These are phyloP conservation scores for Scalopus aquaticus DNA, from an alignment of 2,113 vertebrate species.

Conservation along the genomic window DNA sequence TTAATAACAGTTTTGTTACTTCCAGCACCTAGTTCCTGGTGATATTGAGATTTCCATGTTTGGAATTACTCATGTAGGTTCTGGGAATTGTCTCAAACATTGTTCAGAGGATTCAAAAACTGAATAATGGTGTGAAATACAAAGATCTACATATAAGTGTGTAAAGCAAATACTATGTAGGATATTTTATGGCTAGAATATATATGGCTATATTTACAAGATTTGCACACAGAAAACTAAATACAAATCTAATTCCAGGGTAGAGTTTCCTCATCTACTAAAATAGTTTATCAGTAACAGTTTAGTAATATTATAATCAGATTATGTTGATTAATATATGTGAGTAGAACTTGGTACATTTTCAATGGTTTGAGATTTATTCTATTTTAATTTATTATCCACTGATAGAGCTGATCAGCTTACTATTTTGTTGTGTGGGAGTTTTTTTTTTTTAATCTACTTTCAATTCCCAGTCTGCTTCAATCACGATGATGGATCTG, in stretches of 20 bases:
- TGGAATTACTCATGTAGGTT: neutral
- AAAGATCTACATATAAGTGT: fast-evolving
- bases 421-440: neutral
- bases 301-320: neutral
- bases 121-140: neutral
- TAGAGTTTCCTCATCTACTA: neutral
- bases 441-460: neutral
- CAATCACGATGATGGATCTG: neutral
- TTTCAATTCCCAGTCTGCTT: slow-evolving; percentile 24
- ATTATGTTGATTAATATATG: neutral
- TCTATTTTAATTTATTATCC: neutral
- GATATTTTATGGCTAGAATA: neutral
- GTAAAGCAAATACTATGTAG: neutral
- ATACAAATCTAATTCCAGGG: neutral
- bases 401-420: neutral
- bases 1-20: neutral
- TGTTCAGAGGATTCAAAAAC: neutral
- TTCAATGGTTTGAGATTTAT: neutral
- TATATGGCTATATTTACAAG: neutral
- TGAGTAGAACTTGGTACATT: neutral
- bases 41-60: neutral
- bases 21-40: neutral
- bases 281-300: neutral
- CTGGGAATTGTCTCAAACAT: neutral
- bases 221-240: neutral